These are phyloP conservation scores for Bovichtus variegatus DNA, from an alignment of 2,797 vertebrate species.

Conservation along the genomic window DNA sequence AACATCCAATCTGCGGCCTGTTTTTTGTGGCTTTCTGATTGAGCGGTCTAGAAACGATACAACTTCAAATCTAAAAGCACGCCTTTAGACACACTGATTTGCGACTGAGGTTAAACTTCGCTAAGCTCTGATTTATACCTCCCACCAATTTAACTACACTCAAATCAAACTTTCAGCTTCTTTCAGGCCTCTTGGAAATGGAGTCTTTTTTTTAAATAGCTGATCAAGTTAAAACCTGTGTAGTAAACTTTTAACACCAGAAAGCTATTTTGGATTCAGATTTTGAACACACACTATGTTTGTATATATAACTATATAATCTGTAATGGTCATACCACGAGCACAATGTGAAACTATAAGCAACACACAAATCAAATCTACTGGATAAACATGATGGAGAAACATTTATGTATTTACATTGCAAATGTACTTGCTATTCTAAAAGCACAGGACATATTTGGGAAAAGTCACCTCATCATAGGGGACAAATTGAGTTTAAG, in stretches of 20 bases:
- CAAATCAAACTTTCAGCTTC: slow-evolving; percentile 26
- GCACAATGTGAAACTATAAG: not conserved
- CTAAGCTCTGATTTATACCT: slow-evolving; percentile 43
- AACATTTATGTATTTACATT: not conserved
- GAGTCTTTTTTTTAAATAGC: not conserved
- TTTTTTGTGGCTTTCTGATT: slow-evolving; percentile 59
- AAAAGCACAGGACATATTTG: too few relatives aligned
- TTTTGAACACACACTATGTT: not conserved
- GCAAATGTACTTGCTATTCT: too few relatives aligned
- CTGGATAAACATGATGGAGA: not conserved
- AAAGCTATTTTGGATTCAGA: not conserved
- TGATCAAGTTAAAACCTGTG: slow-evolving; percentile 17
- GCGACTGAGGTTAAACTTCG: slow-evolving; percentile 44
- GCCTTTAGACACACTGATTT: slow-evolving; percentile 52
- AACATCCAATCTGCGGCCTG: slow-evolving; percentile 49
- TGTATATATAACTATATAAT: too few relatives aligned
- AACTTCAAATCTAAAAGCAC: slow-evolving; percentile 60
- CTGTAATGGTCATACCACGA: not conserved
- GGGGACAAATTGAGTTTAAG: too few relatives aligned
- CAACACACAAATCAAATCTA: slow-evolving; percentile 26
- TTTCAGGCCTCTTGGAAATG: slow-evolving; percentile 6
- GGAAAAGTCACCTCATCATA: too few relatives aligned
- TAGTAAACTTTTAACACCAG: slow-evolving; percentile 1
- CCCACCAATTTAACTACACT: slow-evolving; percentile 37
- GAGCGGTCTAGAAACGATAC: slow-evolving; percentile 45